Base-by-base conservation (phyloP, 2,113 vertebrate species). In the Bostrychus sinensis region DNA sequence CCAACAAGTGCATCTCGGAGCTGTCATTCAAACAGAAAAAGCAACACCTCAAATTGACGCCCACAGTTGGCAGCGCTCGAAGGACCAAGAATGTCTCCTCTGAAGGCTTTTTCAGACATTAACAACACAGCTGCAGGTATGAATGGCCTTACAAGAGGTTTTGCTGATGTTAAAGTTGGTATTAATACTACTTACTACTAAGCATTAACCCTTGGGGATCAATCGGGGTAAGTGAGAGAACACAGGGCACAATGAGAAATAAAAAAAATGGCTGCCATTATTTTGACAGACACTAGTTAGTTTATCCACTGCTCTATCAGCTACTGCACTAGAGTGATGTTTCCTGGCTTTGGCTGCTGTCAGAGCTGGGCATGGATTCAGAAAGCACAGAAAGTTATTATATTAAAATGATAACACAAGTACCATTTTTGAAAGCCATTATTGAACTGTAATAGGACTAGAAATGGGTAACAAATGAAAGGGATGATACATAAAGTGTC, bases 41-140 rank as follows among this genome's bases (percentile, higher is more conserved):
- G 79, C 74, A 72, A 77, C 77, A 77, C 75, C 82, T 83, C 62
- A 75, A 78, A 73, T 46, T 55, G 78, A 81, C 77, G 69, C 85
- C 79, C 82, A 78, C 82, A 34, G 66, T 56, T 43, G 69, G 79
- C 79, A 74, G 77, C 81, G 3, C 78, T 59, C 64, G 1, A 43
- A 73, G 57, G 80, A 37, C 66, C 34, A 2, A 14, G 48, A 56
- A 14, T 32, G 22, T 66, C 75, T 78, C 68, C 75, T 61, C 77
- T 19, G 48, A 55, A 48, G 77, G 64, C 56, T 70, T 66, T 48
- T 51, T 62, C 59, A 36, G 48, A 65, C 23, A 83, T 63, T 36
- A 6, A 73, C 67, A 57, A 36, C 34, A 58, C 69, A 12, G 62
- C 65, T 41, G 62, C 68, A 57, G 56, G 30, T 69, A 38, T 2